Conservation (phyloP, 2,797 vertebrate species). For the Cryptoblepharus egeriae region DNA sequence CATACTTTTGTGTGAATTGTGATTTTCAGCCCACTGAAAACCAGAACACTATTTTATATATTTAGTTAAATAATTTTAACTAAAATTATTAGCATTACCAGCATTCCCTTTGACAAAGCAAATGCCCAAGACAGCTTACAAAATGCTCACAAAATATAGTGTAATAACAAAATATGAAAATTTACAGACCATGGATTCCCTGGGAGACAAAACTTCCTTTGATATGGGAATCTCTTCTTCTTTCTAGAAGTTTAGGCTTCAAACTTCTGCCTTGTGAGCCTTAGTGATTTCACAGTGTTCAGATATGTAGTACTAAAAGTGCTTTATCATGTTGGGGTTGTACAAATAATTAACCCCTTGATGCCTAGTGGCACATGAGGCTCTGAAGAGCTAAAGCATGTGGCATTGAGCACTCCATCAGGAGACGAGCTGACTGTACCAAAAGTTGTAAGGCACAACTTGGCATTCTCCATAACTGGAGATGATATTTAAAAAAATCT, state of each 20-base stretch:
- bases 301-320: slow-evolving; percentile 60
- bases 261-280: slow-evolving; percentile 53
- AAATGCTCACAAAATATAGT: no score
- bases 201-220: no score
- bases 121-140: no score
- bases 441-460: slow-evolving; percentile 60
- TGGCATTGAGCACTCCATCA: slow-evolving; percentile 60
- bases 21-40: slow-evolving; percentile 16
- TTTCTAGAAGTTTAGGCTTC: slow-evolving; percentile 29
- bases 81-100: no score
- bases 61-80: no score
- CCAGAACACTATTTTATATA: slow-evolving; percentile 44
- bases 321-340: slow-evolving; percentile 73
- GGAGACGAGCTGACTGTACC: slow-evolving; percentile 57
- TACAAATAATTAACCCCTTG: slow-evolving; percentile 67
- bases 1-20: slow-evolving; percentile 26
- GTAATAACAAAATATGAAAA: no score
- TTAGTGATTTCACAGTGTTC: slow-evolving; percentile 61
- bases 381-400: slow-evolving; percentile 51
- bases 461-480: slow-evolving; percentile 49
- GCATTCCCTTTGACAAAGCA: no score
- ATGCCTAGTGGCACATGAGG: slow-evolving; percentile 53
- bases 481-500: slow-evolving; percentile 57
- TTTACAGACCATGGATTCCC: no score
- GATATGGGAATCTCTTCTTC: no score